phyloP scores from a whole-genome alignment of 1,140 invertebrate genomes.

The Diorhabda elongata region DNA sequence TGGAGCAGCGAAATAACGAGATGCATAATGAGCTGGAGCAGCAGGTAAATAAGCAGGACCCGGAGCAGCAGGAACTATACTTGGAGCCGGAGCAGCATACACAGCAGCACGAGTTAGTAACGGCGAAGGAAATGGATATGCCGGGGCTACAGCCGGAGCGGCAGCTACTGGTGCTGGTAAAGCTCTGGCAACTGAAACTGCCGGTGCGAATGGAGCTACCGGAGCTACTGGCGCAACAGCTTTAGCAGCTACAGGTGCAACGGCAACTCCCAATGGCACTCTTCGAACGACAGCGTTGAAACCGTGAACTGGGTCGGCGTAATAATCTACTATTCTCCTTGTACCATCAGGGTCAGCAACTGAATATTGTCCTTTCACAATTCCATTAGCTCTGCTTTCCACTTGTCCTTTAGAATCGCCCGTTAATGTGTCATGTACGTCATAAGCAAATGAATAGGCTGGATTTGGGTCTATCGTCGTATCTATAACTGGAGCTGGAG shows the following conservation, averaged over 20 bases:
- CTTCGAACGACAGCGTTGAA: constrained; percentile 52
- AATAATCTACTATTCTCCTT: constrained; percentile 57
- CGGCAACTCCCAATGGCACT: constrained; percentile 34
- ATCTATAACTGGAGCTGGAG: constrained; percentile 40
- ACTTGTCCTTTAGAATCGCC: constrained; percentile 55
- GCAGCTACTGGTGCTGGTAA: constrained; percentile 35
- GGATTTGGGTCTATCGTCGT: constrained; percentile 51
- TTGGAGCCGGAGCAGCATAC: constrained; percentile 5
- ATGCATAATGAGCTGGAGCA: neutral
- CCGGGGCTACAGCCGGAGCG: constrained; percentile 38
- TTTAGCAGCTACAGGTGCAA: constrained; percentile 46
- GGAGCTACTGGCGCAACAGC: constrained; percentile 32
- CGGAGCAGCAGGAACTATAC: neutral
- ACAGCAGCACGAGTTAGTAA: constrained; percentile 17
- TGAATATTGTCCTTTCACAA: constrained; percentile 50
- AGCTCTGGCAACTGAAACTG: constrained; percentile 21
- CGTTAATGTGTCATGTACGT: constrained; percentile 53
- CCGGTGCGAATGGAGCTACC: constrained; percentile 19
- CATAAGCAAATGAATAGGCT: constrained; percentile 52
- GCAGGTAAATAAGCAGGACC: neutral
- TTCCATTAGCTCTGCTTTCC: constrained; percentile 42
- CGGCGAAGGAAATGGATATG: constrained; percentile 21
- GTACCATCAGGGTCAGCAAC: constrained; percentile 64
- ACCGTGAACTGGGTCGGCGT: constrained; percentile 55
- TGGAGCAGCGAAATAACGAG: constrained; percentile 10